These are phyloP conservation scores for Eulemur mongoz DNA, from an alignment of 2,797 vertebrate species.

Conservation along the genomic window DNA sequence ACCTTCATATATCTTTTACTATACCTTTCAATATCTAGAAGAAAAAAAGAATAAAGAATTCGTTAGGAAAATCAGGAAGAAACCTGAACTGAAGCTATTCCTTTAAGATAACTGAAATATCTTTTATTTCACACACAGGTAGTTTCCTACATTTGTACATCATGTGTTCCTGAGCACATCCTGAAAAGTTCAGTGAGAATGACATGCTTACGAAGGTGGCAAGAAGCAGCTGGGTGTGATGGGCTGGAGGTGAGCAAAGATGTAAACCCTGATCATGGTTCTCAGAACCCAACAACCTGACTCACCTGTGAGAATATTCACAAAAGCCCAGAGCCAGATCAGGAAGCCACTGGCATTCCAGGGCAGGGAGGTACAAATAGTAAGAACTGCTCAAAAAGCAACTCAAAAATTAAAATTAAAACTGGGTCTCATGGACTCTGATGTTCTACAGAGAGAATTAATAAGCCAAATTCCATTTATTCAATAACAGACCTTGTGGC, in stretches of 20 bases:
- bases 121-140: neutral
- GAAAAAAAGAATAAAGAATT: conserved; percentile 17
- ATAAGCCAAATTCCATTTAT: neutral
- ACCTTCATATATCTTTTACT: conserved; percentile 81
- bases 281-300: neutral
- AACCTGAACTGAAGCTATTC: neutral
- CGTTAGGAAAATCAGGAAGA: conserved; percentile 32
- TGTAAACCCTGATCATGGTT: neutral
- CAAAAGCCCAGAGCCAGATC: neutral
- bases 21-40: conserved; percentile 82
- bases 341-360: neutral
- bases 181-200: neutral
- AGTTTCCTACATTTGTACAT: neutral
- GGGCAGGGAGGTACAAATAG: neutral
- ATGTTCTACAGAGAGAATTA: neutral
- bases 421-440: neutral
- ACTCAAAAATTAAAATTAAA: conserved; percentile 24
- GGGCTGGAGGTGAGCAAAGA: neutral
- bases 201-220: neutral
- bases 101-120: neutral
- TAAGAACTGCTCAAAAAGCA: neutral
- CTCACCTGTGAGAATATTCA: neutral
- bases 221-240: neutral
- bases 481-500: neutral
- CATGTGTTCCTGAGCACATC: neutral